phyloP scores from a whole-genome alignment of 2,113 vertebrate species.

The Cyphomyrus discorhynchus region DNA sequence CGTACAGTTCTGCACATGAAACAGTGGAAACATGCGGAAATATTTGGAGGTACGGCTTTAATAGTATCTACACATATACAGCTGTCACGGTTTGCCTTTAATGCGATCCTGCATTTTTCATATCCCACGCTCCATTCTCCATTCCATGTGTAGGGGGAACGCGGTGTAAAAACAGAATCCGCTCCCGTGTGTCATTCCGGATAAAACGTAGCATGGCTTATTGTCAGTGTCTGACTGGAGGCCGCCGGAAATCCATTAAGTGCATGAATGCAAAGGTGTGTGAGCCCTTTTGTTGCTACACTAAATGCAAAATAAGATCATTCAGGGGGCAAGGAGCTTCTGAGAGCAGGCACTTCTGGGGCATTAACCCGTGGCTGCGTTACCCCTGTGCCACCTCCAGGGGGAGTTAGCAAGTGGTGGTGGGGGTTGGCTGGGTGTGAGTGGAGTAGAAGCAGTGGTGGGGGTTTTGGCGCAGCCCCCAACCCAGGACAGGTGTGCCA shows the following conservation, averaged over 20 bases:
- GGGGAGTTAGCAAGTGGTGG: not conserved
- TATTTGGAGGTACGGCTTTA: not conserved
- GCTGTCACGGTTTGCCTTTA: not conserved
- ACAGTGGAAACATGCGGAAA: not conserved
- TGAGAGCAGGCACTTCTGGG: not conserved
- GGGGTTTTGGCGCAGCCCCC: not conserved
- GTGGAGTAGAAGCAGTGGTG: not conserved
- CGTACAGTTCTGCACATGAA: not conserved
- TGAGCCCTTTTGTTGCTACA: not conserved
- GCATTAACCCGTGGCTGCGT: not conserved
- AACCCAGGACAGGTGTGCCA: not conserved
- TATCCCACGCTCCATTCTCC: not conserved
- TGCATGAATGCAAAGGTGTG: not conserved
- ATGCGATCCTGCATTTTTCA: not conserved
- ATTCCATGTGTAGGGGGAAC: not conserved
- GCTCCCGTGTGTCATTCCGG: not conserved
- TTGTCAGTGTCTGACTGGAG: not conserved
- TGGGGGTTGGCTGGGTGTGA: not conserved
- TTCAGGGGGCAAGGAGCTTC: not conserved
- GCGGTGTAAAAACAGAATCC: not conserved
- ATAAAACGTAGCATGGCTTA: not conserved
- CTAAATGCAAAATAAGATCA: not conserved
- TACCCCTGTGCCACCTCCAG: not conserved
- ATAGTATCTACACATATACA: not conserved
- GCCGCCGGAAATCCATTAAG: not conserved